Evolutionary conservation across 2,797 vertebrate species (phyloP), one percentile per base, ranked within the genome.

Genomic region (Sebastes oblongus): DNA sequence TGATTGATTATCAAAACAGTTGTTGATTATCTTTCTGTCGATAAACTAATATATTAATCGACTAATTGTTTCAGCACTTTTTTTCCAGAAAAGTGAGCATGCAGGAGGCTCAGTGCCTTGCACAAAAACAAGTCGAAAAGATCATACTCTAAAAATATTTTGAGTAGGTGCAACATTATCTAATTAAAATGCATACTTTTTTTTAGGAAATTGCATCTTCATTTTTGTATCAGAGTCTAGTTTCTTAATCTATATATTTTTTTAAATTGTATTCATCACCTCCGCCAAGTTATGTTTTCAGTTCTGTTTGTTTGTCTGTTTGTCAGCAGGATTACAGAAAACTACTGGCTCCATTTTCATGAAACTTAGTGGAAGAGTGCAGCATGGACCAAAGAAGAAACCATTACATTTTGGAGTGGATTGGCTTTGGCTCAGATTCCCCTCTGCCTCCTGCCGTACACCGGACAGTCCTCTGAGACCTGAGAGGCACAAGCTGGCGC

Each of bases 401-500:
- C 30, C 30, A 22, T 36, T 2, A 1, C 0, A 62, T 36, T 62
- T 62, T 62, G 60, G n/a, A 22, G 32, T 1, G 12, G 20, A 22
- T 34, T 22, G 20, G 60, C 60, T 32, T 62, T 13, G 30, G 20
- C 67, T 76, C 42, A 32, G 55, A 73, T 78, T 68, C 34, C 59
- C 22, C 9, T 62, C 58, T 64, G 42, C 50, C 46, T 71, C 69
- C 73, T 34, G 20, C 71, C 3, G 0, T 3, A 42, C 60, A 62
- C 5, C n/a, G 5, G 32, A 73, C 75, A 10, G 72, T 27, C 67
- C 34, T 6, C 61, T 25, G 54, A 81, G 69, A 52, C 58, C 67
- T 14, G 74, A 86, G 66, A 86, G 66, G 32, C 62, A 61, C 77
- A 65, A 54, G 62, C 74, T 86, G 84, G 70, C 86, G 75, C 84